A percentile compares a stretch with the other conserved stretches of the same genome.
phyloP scores from a whole-genome alignment of 2,113 vertebrate species.

The Cynoglossus semilaevis region DNA sequence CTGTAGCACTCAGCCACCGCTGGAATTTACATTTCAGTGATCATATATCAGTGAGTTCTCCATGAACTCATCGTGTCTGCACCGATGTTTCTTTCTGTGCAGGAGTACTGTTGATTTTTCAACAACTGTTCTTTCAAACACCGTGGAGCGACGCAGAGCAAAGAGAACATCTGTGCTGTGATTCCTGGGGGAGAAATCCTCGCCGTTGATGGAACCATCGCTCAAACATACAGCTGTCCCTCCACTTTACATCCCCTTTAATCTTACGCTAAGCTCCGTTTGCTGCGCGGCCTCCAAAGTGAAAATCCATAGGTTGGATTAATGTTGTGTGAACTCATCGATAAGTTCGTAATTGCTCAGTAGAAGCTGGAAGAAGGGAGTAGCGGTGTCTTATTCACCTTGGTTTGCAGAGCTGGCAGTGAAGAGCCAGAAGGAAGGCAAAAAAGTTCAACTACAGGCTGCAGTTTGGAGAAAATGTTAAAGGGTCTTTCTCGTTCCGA shows the following conservation, averaged over 20 bases:
- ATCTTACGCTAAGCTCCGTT: slow-evolving; percentile 49
- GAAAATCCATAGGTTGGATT: slow-evolving; percentile 62
- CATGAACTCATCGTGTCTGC: slow-evolving; percentile 2
- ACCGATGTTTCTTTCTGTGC: no score
- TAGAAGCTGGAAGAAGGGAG: slow-evolving; percentile 33
- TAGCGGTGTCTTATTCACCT: slow-evolving; percentile 27
- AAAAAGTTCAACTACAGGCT: no score
- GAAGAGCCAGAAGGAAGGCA: slow-evolving; percentile 6
- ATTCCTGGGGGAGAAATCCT: slow-evolving; percentile 56
- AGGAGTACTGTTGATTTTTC: no score
- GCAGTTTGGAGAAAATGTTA: no score
- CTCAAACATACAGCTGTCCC: slow-evolving; percentile 63
- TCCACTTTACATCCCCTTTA: slow-evolving; percentile 23
- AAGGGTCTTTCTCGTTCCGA: no score
- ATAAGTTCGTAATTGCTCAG: slow-evolving; percentile 50
- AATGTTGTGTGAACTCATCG: slow-evolving; percentile 54
- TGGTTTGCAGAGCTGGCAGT: neutral
- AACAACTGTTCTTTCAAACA: slow-evolving; percentile 44
- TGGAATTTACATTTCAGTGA: neutral
- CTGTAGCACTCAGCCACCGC: slow-evolving; percentile 19
- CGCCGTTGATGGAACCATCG: slow-evolving; percentile 42
- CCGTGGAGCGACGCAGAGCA: slow-evolving; percentile 47
- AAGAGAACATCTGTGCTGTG: slow-evolving; percentile 43
- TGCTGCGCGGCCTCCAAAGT: slow-evolving; percentile 26
- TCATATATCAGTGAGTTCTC: slow-evolving; percentile 2